phyloP scores from a whole-genome alignment of 2,888 invertebrate species.

The Abrostola tripartita region DNA sequence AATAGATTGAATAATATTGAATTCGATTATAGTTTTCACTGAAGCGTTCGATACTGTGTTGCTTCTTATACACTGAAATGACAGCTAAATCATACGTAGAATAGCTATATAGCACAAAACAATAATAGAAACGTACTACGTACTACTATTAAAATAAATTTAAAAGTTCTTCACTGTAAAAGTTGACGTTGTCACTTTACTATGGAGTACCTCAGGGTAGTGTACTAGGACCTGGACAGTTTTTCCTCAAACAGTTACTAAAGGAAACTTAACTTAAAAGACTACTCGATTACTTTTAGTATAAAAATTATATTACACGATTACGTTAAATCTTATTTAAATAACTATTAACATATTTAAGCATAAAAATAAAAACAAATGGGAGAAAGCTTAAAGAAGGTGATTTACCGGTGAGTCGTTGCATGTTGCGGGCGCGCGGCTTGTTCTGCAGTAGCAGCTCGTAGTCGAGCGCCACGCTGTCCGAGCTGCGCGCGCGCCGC shows the following conservation, averaged over 20 bases:
- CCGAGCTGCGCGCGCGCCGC: slow-evolving; percentile 80
- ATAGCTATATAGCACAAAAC: not conserved
- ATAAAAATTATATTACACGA: too few species aligned
- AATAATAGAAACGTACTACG: not conserved
- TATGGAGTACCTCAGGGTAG: not conserved
- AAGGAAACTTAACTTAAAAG: too few species aligned
- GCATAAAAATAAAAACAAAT: too few species aligned
- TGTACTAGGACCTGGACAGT: not conserved
- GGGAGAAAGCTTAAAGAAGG: not conserved
- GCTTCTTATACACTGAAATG: not conserved
- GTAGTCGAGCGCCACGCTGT: slow-evolving; percentile 93
- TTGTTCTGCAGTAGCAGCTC: slow-evolving; percentile 90
- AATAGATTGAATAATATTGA: too few species aligned
- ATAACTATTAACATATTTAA: too few species aligned
- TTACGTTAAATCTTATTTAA: too few species aligned
- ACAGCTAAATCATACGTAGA: not conserved
- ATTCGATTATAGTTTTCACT: not conserved
- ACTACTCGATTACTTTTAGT: too few species aligned
- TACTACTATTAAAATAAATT: too few species aligned
- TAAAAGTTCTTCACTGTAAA: too few species aligned
- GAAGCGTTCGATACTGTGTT: not conserved
- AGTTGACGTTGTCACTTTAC: too few species aligned
- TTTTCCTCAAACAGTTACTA: too few species aligned
- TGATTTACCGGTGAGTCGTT: slow-evolving; percentile 80
- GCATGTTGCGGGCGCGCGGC: slow-evolving; percentile 79